Evolutionary conservation across 2,797 vertebrate species (phyloP).

Genomic region (Etheostoma nigrum): DNA sequence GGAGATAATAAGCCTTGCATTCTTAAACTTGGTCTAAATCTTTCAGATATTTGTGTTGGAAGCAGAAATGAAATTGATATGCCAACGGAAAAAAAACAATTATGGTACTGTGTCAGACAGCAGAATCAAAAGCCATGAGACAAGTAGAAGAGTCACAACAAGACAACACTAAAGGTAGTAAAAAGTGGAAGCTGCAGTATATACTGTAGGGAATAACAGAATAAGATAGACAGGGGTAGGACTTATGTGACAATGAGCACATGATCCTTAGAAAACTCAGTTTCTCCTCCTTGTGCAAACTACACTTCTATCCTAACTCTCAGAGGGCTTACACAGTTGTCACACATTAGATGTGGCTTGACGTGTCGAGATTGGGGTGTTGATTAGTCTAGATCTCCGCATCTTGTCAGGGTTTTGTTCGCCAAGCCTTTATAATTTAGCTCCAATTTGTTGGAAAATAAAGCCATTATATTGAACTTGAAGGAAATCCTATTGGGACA

Average conservation of each 20-base stretch:
- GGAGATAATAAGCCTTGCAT: conserved; percentile 18
- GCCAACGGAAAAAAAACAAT: neutral
- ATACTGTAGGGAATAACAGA: conserved; percentile 42
- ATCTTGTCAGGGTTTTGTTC: conserved; percentile 50
- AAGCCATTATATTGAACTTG: conserved; percentile 34
- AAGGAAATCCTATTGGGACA: neutral
- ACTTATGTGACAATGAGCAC: conserved; percentile 44
- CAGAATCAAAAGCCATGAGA: neutral
- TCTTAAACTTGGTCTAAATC: conserved; percentile 16
- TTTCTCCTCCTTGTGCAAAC: conserved; percentile 41
- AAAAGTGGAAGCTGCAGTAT: conserved; percentile 31
- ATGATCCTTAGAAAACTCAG: conserved; percentile 37
- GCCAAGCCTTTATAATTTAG: conserved; percentile 37
- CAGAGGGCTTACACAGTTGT: conserved; percentile 54
- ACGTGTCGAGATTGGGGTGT: conserved; percentile 51
- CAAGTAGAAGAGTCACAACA: conserved; percentile 12
- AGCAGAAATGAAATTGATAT: conserved; percentile 17
- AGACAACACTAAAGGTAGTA: conserved; percentile 12
- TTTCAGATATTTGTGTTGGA: conserved; percentile 9
- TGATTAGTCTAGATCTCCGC: conserved; percentile 58
- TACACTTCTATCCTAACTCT: conserved; percentile 40
- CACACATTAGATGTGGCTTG: conserved; percentile 61
- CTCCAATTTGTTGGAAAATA: conserved; percentile 35
- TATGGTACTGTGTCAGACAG: neutral
- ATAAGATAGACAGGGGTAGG: conserved; percentile 37